Conservation (phyloP, 2,797 vertebrate genomes). For the Melanotaenia boesemani region DNA sequence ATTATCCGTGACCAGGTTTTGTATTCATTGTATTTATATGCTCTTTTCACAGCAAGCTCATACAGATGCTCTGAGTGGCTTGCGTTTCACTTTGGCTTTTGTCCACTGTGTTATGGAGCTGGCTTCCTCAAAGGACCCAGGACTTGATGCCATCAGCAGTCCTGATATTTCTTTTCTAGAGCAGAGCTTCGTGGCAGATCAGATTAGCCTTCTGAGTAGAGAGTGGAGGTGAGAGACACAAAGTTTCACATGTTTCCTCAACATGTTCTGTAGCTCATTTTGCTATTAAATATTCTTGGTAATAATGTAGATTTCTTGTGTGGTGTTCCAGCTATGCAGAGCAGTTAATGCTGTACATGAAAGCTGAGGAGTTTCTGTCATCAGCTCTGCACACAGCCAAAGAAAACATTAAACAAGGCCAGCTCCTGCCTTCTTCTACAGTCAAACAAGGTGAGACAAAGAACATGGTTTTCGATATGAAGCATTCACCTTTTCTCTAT, state of each 20-base stretch:
- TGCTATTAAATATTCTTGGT: background rate
- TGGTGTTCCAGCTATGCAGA: conserved; percentile 88
- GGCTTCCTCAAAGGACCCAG: conserved; percentile 86
- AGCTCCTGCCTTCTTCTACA: conserved; percentile 89
- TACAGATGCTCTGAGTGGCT: conserved; percentile 88
- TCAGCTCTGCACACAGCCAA: conserved; percentile 89
- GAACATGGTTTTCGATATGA: background rate
- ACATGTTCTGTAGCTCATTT: background rate
- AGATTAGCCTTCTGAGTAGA: conserved; percentile 94
- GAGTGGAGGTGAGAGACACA: conserved; percentile 92
- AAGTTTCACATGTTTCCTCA: background rate
- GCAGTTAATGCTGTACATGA: conserved; percentile 95
- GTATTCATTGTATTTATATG: conserved; percentile 20
- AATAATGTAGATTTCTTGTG: conserved; percentile 10
- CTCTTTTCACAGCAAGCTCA: conserved; percentile 87
- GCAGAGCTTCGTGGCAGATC: conserved; percentile 94
- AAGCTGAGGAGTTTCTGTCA: conserved; percentile 92
- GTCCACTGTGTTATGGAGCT: conserved; percentile 93
- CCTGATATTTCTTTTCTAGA: conserved; percentile 88
- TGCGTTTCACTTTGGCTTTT: conserved; percentile 92
- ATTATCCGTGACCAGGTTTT: conserved; percentile 1
- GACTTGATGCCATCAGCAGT: conserved; percentile 70
- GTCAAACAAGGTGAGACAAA: conserved; percentile 92
- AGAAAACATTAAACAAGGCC: conserved; percentile 89
- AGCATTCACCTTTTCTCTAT: background rate